phyloP scores from a whole-genome alignment of 2,888 invertebrate genomes.

The Meiosimyza platycephala region DNA sequence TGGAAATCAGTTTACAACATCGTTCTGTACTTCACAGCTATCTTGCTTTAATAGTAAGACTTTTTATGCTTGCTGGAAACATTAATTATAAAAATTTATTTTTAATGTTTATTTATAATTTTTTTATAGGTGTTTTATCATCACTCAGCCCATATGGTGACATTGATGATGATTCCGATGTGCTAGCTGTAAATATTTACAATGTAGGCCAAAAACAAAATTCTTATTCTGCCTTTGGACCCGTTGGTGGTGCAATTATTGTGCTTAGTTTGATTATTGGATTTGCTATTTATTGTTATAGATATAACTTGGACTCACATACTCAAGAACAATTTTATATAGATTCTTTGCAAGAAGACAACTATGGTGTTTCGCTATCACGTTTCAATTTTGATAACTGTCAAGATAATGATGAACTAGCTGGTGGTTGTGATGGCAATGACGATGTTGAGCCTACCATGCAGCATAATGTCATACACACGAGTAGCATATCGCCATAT shows the following conservation, averaged over 20 bases:
- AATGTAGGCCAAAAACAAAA: slow-evolving; percentile 63
- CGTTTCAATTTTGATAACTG: slow-evolving; percentile 79
- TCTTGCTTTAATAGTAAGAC: slow-evolving; percentile 82
- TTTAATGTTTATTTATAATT: slow-evolving; percentile 19
- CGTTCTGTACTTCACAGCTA: slow-evolving; percentile 84
- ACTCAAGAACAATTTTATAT: slow-evolving; percentile 68
- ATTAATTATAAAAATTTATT: no score
- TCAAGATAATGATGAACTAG: slow-evolving; percentile 67
- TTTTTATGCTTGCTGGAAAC: background rate
- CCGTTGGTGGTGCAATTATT: slow-evolving; percentile 87
- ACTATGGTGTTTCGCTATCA: slow-evolving; percentile 77
- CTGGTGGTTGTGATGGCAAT: slow-evolving; percentile 69
- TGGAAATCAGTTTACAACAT: slow-evolving; percentile 75
- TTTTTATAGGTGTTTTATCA: slow-evolving; percentile 73
- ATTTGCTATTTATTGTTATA: slow-evolving; percentile 86
- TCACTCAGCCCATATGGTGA: slow-evolving; percentile 80
- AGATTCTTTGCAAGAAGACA: slow-evolving; percentile 69
- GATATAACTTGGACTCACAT: slow-evolving; percentile 71
- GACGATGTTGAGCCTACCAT: slow-evolving; percentile 66
- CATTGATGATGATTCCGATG: slow-evolving; percentile 57
- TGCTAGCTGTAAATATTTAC: slow-evolving; percentile 62
- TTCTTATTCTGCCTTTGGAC: slow-evolving; percentile 83
- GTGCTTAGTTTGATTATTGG: slow-evolving; percentile 84
- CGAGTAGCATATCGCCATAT: slow-evolving; percentile 81
- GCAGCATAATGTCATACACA: slow-evolving; percentile 74